A percentile compares a stretch with the other conserved stretches of the same genome.
These are phyloP conservation scores for Entomobrya proxima DNA, from an alignment of 2,888 invertebrate species.

Conservation along the genomic window DNA sequence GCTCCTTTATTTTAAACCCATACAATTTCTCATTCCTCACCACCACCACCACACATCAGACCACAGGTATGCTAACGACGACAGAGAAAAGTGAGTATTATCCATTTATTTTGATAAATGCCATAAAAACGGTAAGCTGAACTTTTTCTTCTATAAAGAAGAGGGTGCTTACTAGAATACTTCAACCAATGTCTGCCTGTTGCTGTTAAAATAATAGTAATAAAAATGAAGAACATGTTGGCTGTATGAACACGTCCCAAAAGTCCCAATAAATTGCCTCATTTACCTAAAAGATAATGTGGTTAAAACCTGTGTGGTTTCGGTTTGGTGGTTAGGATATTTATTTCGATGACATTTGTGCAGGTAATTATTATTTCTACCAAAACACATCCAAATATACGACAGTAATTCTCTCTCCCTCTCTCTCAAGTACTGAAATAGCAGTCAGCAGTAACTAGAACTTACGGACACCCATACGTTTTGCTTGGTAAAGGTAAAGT, in stretches of 20 bases:
- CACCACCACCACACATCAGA: neutral
- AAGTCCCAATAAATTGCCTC: constrained; percentile 42
- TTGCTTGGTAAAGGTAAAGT: no score
- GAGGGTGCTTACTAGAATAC: constrained; percentile 33
- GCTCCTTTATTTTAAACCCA: constrained; percentile 32
- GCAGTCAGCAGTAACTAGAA: neutral
- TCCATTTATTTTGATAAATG: constrained; percentile 56
- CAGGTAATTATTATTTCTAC: constrained; percentile 63
- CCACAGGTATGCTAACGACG: constrained; percentile 53
- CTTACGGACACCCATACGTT: neutral
- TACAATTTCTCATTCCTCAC: constrained; percentile 42
- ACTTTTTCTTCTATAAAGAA: constrained; percentile 39
- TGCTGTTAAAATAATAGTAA: neutral
- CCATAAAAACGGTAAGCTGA: constrained; percentile 54
- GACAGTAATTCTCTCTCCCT: neutral
- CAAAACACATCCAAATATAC: neutral
- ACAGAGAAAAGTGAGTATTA: constrained; percentile 11
- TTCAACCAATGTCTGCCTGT: neutral
- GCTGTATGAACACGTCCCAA: constrained; percentile 44
- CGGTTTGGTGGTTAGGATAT: constrained; percentile 46
- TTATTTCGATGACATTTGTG: constrained; percentile 70
- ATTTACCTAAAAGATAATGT: constrained; percentile 40
- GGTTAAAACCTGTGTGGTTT: constrained; percentile 43
- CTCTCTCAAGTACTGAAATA: neutral
- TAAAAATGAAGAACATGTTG: constrained; percentile 36